Evolutionary conservation across 2,797 vertebrate species (phyloP).

Genomic region (Gallinago stenura): DNA sequence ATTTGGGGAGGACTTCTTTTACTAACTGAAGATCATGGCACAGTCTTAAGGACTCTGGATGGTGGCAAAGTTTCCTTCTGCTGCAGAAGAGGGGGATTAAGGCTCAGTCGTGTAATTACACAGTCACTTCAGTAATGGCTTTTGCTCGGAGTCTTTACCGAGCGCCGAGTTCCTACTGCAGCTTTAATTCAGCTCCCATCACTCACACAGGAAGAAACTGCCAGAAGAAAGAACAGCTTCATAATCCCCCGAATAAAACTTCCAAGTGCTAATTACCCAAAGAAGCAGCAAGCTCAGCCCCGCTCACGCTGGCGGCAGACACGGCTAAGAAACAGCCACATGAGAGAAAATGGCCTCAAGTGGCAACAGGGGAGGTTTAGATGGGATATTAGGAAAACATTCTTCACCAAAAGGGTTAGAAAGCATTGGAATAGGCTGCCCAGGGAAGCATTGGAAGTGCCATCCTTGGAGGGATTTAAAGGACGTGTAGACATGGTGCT

Average conservation of each 20-base stretch:
- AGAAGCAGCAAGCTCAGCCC: neutral
- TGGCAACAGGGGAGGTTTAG: neutral
- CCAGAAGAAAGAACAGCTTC: neutral
- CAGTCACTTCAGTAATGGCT: neutral
- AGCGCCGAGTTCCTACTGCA: neutral
- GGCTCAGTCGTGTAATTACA: neutral
- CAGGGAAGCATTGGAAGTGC: neutral
- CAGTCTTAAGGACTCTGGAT: neutral
- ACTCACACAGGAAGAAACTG: neutral
- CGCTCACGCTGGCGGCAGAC: accelerated
- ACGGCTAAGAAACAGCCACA: neutral
- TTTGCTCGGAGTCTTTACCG: slow-evolving; percentile 13
- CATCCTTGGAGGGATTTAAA: no score
- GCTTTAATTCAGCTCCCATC: slow-evolving; percentile 11
- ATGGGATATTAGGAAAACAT: neutral
- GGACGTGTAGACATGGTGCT: no score
- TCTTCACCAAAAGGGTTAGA: neutral
- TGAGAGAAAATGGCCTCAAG: neutral
- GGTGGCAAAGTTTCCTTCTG: neutral
- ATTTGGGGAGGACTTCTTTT: neutral
- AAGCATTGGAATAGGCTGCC: neutral
- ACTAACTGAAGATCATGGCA: neutral
- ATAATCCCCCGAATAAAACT: neutral
- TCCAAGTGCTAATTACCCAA: slow-evolving; percentile 22
- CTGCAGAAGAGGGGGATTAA: neutral